These are phyloP conservation scores for Ceryle rudis DNA, from an alignment of 2,797 vertebrate species.

Conservation along the genomic window DNA sequence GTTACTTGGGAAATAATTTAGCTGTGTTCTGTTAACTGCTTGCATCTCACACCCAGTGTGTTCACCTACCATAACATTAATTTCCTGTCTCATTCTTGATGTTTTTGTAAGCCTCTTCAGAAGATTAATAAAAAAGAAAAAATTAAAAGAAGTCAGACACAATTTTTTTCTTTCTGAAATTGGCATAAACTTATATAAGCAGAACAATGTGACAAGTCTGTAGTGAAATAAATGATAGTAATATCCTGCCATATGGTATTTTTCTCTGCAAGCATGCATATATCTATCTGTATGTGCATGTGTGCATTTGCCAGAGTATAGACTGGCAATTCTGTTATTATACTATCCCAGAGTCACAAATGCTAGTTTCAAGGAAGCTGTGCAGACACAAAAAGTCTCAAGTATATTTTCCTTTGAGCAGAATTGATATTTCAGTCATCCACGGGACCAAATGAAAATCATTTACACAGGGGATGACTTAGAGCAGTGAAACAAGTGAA, in stretches of 20 bases:
- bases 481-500: not conserved
- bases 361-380: not conserved
- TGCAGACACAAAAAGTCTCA: not conserved
- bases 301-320: not conserved
- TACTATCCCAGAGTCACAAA: not conserved
- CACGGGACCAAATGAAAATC: not conserved
- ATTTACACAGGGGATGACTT: not conserved
- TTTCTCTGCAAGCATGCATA: not conserved
- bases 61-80: not conserved
- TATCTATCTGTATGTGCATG: fast-evolving
- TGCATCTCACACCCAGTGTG: not conserved
- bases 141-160: not conserved
- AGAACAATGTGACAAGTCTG: not conserved
- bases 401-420: not conserved
- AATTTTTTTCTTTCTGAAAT: not conserved
- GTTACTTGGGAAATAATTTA: not conserved
- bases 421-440: not conserved
- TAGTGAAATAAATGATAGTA: not conserved
- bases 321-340: not conserved
- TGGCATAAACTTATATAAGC: not conserved
- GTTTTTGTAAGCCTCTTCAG: not conserved
- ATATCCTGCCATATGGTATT: not conserved
- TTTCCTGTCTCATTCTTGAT: not conserved
- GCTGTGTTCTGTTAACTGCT: not conserved
- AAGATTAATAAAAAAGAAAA: not conserved